Conservation (phyloP, 1,140 invertebrate genomes). For the Leptestheria dahalacensis region DNA sequence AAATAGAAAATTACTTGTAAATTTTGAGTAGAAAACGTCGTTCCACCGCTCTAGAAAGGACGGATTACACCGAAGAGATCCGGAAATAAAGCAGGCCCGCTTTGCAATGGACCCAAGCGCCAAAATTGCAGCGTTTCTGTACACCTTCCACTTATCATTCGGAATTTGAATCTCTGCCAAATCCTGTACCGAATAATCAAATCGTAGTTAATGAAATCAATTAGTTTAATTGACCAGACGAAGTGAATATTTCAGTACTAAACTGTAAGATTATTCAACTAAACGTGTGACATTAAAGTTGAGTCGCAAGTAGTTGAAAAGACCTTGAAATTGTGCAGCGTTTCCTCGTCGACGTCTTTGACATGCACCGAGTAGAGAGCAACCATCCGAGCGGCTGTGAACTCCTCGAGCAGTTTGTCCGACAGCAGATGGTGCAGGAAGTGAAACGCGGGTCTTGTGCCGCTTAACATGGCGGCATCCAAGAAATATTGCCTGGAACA, state of each 20-base stretch:
- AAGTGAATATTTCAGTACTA: too few species aligned
- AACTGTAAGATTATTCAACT: too few species aligned
- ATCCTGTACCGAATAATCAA: too few species aligned
- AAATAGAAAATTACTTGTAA: background rate
- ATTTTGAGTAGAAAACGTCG: background rate
- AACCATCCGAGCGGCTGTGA: background rate
- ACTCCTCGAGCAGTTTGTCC: background rate
- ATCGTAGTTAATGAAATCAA: too few species aligned
- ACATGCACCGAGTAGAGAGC: background rate
- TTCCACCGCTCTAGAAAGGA: background rate
- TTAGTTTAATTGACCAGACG: too few species aligned
- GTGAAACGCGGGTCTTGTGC: background rate
- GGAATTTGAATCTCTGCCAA: background rate
- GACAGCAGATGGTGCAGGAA: background rate
- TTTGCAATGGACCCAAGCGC: background rate
- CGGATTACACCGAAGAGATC: too few species aligned
- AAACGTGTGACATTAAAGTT: too few species aligned
- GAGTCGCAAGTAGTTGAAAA: background rate
- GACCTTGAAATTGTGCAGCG: background rate
- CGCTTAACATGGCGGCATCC: background rate
- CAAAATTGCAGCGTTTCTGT: conserved; percentile 2
- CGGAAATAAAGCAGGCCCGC: background rate
- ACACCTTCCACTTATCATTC: background rate
- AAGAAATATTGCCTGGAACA: background rate
- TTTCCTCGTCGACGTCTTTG: background rate